These are phyloP conservation scores for Muntiacus muntjak DNA, from an alignment of 2,113 vertebrate genomes.

Conservation along the genomic window DNA sequence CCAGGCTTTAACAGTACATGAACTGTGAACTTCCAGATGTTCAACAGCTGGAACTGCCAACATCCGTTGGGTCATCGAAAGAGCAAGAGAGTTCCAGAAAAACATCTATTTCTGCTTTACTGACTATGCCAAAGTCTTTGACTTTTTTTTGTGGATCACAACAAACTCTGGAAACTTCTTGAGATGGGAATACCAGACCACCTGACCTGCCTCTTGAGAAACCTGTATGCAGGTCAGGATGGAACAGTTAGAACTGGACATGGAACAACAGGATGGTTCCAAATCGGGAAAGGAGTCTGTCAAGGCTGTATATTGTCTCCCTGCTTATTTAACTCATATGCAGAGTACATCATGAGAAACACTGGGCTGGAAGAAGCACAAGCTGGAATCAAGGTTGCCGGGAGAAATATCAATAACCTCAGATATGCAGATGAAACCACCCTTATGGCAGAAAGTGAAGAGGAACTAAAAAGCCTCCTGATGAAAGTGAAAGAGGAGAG, in stretches of 20 bases:
- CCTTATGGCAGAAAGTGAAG: not conserved
- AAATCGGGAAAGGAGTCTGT: fast-evolving
- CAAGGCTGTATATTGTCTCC: not conserved
- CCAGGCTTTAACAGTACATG: not conserved
- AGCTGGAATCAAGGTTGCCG: not conserved
- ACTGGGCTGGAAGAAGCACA: not conserved
- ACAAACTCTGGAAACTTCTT: not conserved
- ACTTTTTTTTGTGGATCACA: not conserved
- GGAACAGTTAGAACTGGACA: not conserved
- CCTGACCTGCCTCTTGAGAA: not conserved
- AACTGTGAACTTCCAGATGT: not conserved
- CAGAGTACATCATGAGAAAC: not conserved
- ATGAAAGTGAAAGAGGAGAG: not conserved
- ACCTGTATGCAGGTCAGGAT: not conserved
- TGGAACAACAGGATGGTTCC: not conserved
- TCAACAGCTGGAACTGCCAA: not conserved
- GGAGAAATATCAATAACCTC: not conserved
- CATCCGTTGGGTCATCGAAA: not conserved
- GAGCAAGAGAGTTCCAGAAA: not conserved
- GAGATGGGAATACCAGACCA: not conserved
- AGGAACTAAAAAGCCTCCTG: not conserved
- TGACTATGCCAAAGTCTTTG: not conserved
- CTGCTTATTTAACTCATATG: not conserved
- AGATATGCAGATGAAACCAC: not conserved
- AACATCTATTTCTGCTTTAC: not conserved